Evolutionary conservation across 2,888 invertebrate species (phyloP), one percentile per base, ranked within the genome.

Genomic region (Metalampra italica): DNA sequence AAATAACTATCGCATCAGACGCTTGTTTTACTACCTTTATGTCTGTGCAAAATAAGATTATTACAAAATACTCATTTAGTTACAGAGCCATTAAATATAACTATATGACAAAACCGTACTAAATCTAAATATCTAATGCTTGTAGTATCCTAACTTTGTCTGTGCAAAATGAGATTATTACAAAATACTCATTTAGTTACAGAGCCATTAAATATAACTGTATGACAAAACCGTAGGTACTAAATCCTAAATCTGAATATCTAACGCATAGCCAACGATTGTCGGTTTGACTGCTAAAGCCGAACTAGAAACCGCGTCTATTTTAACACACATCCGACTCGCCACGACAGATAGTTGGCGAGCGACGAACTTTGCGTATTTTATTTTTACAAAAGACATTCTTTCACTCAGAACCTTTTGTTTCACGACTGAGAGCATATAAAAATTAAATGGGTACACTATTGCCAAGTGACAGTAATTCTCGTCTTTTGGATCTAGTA

Each of bases 311-410:
- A 75, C 75, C 54, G 63, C 43, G 63, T 69, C 82, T 83, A 83
- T 83, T 84, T 83, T 70, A 55, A 71, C 68, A 51, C 68, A 68
- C 68, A 74, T 75, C 74, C 68, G 75, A 71, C 73, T 69, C 60
- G 53, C 59, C 60, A 60, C 77, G 84, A 84, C 85, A 83, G 78
- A 79, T 82, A 77, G 74, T 86, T 88, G 87, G 87, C 88, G 65
- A 67, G 62, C 79, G 75, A 58, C 75, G 67, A 65, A 69, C 77
- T 77, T 71, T 75, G 68, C 71, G 78, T 75, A 76, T 75, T 79
- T 83, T 87, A 85, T 86, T 86, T 87, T 83, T 71, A 68, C 75
- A 66, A 62, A 71, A 75, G 79, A 75, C 75, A 68, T 74, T 72
- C 65, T 66, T 57, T 68, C 62, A 22, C 5, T 22, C 22, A 3